Evolutionary conservation across 2,888 invertebrate species (phyloP), one percentile per base, ranked within the genome.

Genomic region (Creontiades dilutus): DNA sequence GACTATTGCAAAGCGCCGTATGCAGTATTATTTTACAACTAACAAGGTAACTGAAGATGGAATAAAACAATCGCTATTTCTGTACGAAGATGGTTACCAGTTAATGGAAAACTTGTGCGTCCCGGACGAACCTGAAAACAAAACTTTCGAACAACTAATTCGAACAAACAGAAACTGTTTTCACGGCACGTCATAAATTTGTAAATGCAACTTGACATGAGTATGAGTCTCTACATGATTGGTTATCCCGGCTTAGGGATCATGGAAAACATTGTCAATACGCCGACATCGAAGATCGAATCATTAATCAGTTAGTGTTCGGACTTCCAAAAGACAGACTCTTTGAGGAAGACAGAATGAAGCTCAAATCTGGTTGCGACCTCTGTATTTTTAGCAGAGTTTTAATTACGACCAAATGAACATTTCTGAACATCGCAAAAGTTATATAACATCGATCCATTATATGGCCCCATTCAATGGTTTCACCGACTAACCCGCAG

Each of bases 261-360:
- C 52, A 68, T 52, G 81, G 61, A 5, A 14, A 28, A 75, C 13
- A 11, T 52, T 89, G 89, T 27, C 46, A 46, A 27, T 85, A 85
- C n/a, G 81, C 48, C n/a, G 19, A 16, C 23, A 57, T 90, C n/a
- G 90, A 90, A 0, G 46, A 76, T 28, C 86, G 80, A 55, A 12
- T 90, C 16, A 80, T 90, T 16, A 86, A 86, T 19, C 78, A 47
- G 46, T 90, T 90, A 23, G 90, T 90, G 37, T 86, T 90, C 11
- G 90, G 84, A 14, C 47, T 89, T 76, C 23, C 68, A 52, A 27
- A 37, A 3, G 85, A 89, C 48, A 76, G 85, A 27, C 76, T 89
- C 2, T 85, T 75, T 75, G 84, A 89, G 75, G 89, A 89, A 76
- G 85, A 89, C 55, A 85, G 76, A 28, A 13, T 37, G 23, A 68